These are phyloP conservation scores for Sparus aurata DNA, from an alignment of 2,797 vertebrate species.

Conservation along the genomic window DNA sequence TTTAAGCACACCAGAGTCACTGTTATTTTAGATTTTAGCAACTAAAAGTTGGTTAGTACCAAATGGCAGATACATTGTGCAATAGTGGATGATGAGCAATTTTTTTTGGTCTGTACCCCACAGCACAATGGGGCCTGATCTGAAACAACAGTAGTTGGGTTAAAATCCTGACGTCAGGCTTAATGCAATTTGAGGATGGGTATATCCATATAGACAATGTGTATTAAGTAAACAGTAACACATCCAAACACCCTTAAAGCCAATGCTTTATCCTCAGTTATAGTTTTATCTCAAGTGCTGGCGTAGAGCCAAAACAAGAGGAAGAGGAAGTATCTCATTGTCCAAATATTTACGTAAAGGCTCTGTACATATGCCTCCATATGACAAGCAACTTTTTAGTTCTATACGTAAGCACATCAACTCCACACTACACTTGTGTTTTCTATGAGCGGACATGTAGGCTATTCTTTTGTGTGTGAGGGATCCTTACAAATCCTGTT, in stretches of 20 bases:
- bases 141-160: background rate
- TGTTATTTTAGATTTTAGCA: background rate
- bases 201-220: background rate
- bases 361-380: conserved; percentile 13
- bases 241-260: background rate
- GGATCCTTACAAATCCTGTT: conserved; percentile 56
- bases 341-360: background rate
- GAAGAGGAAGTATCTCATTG: background rate
- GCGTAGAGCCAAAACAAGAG: background rate
- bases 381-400: conserved; percentile 17
- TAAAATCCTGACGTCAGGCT: background rate
- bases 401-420: background rate
- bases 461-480: conserved; percentile 26
- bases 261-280: background rate
- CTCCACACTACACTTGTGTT: conserved; percentile 20
- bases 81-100: background rate
- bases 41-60: background rate
- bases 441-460: conserved; percentile 17
- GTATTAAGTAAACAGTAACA: background rate
- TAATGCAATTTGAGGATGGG: background rate
- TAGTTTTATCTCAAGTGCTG: background rate
- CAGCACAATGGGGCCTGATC: background rate
- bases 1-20: too few species aligned
- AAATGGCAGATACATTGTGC: background rate
- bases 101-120: background rate